A percentile compares a stretch with the other conserved stretches of the same genome.
Conservation (phyloP, 1,140 invertebrate genomes). For the Euwallacea similis region DNA sequence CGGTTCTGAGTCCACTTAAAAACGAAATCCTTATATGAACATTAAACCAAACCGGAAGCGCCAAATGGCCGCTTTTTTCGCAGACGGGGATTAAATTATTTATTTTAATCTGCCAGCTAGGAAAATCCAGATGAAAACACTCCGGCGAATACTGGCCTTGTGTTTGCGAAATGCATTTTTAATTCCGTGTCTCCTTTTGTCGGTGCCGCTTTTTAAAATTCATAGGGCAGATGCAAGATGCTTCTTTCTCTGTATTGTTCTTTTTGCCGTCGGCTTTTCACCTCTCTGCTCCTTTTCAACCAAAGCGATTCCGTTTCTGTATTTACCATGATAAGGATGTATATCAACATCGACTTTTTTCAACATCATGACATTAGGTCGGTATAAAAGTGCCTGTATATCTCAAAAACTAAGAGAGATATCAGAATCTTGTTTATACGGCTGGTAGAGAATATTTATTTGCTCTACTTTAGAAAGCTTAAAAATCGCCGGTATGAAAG, state of each 20-base stretch:
- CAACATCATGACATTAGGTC: too few relatives aligned
- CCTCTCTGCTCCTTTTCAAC: too few relatives aligned
- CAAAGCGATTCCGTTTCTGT: too few relatives aligned
- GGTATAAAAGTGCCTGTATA: too few relatives aligned
- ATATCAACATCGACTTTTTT: too few relatives aligned
- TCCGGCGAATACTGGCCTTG: conserved; percentile 3
- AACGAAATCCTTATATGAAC: background rate
- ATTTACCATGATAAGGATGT: too few relatives aligned
- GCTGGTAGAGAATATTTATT: too few relatives aligned
- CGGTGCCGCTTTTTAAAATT: background rate
- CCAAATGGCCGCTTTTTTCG: background rate
- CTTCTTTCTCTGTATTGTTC: background rate
- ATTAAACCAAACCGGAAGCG: background rate
- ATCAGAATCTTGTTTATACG: too few relatives aligned
- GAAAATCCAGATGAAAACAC: conserved; percentile 4
- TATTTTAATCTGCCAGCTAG: conserved; percentile 4
- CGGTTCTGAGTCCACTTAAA: background rate
- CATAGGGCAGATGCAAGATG: conserved; percentile 3
- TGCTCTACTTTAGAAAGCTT: too few relatives aligned
- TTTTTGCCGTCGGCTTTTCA: background rate
- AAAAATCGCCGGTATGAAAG: too few relatives aligned
- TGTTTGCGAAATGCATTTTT: conserved; percentile 5
- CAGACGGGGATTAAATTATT: background rate
- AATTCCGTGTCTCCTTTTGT: conserved; percentile 6
- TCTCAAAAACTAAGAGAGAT: too few relatives aligned